These are phyloP conservation scores for Euplagia quadripunctaria DNA, from an alignment of 2,888 invertebrate species.

Conservation along the genomic window DNA sequence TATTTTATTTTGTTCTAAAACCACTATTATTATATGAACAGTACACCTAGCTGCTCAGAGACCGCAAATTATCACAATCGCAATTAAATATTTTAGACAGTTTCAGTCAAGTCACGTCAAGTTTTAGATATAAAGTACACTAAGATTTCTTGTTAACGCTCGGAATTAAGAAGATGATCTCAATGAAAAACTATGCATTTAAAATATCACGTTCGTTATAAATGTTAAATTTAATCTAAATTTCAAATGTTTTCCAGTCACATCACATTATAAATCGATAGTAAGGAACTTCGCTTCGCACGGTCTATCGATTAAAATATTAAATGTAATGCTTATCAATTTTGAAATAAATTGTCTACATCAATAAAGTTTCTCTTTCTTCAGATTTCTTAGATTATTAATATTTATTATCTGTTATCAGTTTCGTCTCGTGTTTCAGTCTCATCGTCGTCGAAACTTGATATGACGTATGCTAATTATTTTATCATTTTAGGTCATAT, in stretches of 20 bases:
- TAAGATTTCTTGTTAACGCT: too few species aligned
- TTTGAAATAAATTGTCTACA: neutral
- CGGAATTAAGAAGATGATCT: too few species aligned
- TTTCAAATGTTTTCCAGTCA: neutral
- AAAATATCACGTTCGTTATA: too few species aligned
- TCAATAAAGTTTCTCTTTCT: neutral
- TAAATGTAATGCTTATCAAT: neutral
- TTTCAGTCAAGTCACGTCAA: too few species aligned
- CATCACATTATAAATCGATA: neutral
- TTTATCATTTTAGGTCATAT: neutral
- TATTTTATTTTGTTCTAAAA: too few species aligned
- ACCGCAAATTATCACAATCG: too few species aligned
- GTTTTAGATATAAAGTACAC: too few species aligned
- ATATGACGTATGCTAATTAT: neutral
- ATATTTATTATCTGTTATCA: neutral
- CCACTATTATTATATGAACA: too few species aligned
- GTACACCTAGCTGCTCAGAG: too few species aligned
- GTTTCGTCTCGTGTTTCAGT: too few species aligned
- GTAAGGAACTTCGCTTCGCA: neutral
- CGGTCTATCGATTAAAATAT: neutral
- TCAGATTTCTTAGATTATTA: neutral
- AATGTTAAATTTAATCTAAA: neutral
- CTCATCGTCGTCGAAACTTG: neutral
- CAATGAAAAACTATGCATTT: too few species aligned
- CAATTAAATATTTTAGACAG: too few species aligned